These are phyloP conservation scores for Pavo muticus DNA, from an alignment of 2,113 vertebrate species.

Conservation along the genomic window DNA sequence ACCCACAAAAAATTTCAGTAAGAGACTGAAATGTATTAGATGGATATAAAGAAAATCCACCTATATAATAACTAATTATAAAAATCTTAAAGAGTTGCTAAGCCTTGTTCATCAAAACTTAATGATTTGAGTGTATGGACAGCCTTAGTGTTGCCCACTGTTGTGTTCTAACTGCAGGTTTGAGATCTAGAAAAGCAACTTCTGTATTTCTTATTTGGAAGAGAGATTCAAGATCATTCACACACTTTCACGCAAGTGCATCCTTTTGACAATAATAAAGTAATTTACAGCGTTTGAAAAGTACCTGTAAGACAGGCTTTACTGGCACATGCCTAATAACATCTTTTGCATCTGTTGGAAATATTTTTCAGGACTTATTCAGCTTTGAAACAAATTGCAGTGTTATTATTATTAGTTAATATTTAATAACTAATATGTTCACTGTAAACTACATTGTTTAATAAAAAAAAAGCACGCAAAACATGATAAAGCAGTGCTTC, in stretches of 20 bases:
- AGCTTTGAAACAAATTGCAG: not conserved
- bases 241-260: not conserved
- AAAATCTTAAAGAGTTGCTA: not conserved
- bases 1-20: not conserved
- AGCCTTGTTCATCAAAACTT: not conserved
- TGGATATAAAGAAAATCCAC: not conserved
- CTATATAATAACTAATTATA: not conserved
- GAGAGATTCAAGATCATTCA: slow-evolving; percentile 4
- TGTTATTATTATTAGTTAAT: not conserved
- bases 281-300: slow-evolving; percentile 28
- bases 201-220: not conserved
- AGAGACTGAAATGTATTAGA: not conserved
- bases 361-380: slow-evolving; percentile 18
- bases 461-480: not conserved
- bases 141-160: not conserved
- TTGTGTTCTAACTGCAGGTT: not conserved
- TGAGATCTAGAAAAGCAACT: not conserved
- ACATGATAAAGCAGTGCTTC: not conserved
- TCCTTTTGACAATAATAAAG: not conserved
- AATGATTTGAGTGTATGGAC: not conserved
- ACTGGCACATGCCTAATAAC: not conserved
- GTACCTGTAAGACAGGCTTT: not conserved
- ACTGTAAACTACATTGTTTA: not conserved
- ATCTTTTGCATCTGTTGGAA: not conserved
- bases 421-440: not conserved